These are phyloP conservation scores for Tetragonula clypearis DNA, from an alignment of 1,140 invertebrate species.

Conservation along the genomic window DNA sequence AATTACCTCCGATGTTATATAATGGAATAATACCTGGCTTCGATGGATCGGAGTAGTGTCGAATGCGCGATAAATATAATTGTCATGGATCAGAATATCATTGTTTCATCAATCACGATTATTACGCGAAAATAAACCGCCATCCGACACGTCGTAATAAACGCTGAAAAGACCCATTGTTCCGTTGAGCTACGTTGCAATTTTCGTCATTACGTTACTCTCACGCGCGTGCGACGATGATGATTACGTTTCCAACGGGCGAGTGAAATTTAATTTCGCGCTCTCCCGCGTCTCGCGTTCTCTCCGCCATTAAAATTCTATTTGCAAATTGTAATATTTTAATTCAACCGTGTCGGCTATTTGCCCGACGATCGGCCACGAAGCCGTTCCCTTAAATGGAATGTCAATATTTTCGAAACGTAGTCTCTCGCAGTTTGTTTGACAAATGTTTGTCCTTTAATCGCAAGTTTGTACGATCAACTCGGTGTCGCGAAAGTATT, in stretches of 20 bases:
- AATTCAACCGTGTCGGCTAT: neutral
- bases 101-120: constrained; percentile 41
- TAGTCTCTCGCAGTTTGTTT: neutral
- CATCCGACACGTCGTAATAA: constrained; percentile 5
- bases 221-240: neutral
- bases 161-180: constrained; percentile 17
- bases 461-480: neutral
- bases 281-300: neutral
- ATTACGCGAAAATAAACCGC: constrained; percentile 36
- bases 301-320: neutral
- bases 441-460: neutral
- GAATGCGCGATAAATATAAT: constrained; percentile 12
- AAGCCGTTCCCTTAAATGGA: neutral
- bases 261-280: constrained; percentile 5
- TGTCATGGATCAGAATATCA: constrained; percentile 37
- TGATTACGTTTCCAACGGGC: neutral
- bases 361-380: neutral
- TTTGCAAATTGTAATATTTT: neutral
- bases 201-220: constrained; percentile 12
- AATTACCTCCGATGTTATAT: constrained; percentile 19
- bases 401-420: neutral
- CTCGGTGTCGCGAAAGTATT: neutral
- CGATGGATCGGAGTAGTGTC: neutral
- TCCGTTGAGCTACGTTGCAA: neutral
- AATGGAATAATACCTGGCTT: constrained; percentile 25